Conservation (phyloP, 2,797 vertebrate genomes). For the Melanotaenia trifasciata region DNA sequence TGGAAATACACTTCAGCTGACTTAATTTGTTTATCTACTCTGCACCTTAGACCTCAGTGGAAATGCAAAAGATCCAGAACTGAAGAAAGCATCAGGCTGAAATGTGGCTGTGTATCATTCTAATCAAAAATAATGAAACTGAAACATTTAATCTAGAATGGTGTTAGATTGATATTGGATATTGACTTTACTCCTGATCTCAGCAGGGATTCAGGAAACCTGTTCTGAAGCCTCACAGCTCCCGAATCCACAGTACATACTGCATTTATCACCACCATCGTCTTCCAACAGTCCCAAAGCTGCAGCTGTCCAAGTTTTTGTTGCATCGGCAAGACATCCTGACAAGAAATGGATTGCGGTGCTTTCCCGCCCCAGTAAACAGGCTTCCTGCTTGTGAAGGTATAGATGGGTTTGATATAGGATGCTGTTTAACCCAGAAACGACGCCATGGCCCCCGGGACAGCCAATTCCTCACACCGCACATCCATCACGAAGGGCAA, state of each 20-base stretch:
- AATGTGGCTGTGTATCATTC: neutral
- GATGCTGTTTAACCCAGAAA: slow-evolving; percentile 85
- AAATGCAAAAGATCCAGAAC: neutral
- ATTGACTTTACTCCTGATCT: neutral
- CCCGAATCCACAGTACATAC: slow-evolving; percentile 40
- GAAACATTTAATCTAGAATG: neutral
- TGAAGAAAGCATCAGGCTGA: neutral
- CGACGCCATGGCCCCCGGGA: slow-evolving; percentile 70
- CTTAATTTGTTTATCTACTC: neutral
- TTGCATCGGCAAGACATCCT: slow-evolving; percentile 58
- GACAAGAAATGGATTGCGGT: slow-evolving; percentile 76
- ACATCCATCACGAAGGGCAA: slow-evolving; percentile 82
- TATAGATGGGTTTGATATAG: slow-evolving; percentile 79
- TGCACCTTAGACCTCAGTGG: neutral
- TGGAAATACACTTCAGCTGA: too few relatives aligned
- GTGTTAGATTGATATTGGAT: neutral
- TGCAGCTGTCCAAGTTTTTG: slow-evolving; percentile 52
- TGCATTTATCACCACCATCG: slow-evolving; percentile 52
- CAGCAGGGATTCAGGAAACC: slow-evolving; percentile 9
- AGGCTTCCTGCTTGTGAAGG: slow-evolving; percentile 75
- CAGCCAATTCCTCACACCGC: slow-evolving; percentile 68
- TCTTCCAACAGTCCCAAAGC: slow-evolving; percentile 49
- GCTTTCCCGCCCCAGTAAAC: slow-evolving; percentile 74
- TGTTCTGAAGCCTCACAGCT: slow-evolving; percentile 13
- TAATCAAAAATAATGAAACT: neutral